These are phyloP conservation scores for Ectemnius continuus DNA, from an alignment of 2,888 invertebrate species.

Conservation along the genomic window DNA sequence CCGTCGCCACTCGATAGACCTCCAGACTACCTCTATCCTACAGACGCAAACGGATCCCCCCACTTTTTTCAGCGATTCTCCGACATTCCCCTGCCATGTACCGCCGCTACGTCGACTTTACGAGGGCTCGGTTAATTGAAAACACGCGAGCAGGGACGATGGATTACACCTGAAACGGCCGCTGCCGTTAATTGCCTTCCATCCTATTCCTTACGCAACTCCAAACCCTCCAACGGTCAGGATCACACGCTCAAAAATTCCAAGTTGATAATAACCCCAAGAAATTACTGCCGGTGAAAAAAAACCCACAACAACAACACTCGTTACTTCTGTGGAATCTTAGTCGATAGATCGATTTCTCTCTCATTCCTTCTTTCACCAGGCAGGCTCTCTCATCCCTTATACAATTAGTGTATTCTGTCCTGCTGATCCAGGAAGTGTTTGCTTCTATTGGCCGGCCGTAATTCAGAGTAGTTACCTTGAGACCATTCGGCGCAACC, in stretches of 20 bases:
- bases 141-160: constrained; percentile 45
- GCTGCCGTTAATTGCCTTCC: constrained; percentile 45
- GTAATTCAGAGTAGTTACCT: constrained; percentile 45
- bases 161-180: constrained; percentile 19
- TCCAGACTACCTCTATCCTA: too few relatives aligned
- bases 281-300: background rate
- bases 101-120: constrained; percentile 13
- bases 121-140: constrained; percentile 53
- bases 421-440: constrained; percentile 48
- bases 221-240: constrained; percentile 15
- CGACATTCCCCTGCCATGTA: constrained; percentile 13
- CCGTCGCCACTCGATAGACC: too few relatives aligned
- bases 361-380: background rate
- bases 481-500: constrained; percentile 42
- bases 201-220: constrained; percentile 19
- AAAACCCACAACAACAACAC: too few relatives aligned
- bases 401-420: background rate
- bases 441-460: constrained; percentile 44
- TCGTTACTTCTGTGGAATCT: too few relatives aligned
- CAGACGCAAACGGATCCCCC: too few relatives aligned
- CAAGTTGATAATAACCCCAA: constrained; percentile 9
- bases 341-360: background rate
- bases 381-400: background rate
- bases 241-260: constrained; percentile 22
- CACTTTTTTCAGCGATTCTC: background rate